Evolutionary conservation across 2,888 invertebrate genomes (phyloP).

Genomic region (Cremastinae sp.): DNA sequence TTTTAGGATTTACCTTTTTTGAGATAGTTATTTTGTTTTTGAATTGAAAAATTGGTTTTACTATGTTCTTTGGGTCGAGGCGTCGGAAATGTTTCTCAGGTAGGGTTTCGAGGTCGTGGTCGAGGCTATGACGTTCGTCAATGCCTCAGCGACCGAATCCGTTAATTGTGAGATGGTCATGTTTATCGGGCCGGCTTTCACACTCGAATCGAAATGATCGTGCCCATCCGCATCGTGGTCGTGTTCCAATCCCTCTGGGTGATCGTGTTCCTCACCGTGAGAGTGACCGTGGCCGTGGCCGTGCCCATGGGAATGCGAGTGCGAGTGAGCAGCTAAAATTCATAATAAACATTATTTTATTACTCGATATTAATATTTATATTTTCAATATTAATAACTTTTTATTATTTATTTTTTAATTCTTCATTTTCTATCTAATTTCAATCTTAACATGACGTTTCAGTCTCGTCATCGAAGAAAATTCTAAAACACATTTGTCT

Average conservation of each 20-base stretch:
- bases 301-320: slow-evolving; percentile 70
- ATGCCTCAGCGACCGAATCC: slow-evolving; percentile 67
- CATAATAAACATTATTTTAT: no score
- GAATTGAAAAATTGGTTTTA: no score
- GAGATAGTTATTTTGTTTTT: slow-evolving; percentile 4
- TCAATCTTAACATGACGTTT: no score
- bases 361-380: no score
- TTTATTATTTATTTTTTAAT: no score
- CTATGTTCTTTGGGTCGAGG: slow-evolving; percentile 42
- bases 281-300: slow-evolving; percentile 70
- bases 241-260: slow-evolving; percentile 55
- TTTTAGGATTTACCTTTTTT: slow-evolving; percentile 10
- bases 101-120: slow-evolving; percentile 50
- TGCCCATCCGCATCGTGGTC: slow-evolving; percentile 62
- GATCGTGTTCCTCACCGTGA: slow-evolving; percentile 59
- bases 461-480: no score
- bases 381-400: no score
- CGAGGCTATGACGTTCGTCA: slow-evolving; percentile 66
- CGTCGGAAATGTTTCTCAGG: slow-evolving; percentile 15
- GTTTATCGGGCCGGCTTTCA: slow-evolving; percentile 48
- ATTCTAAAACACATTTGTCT: no score
- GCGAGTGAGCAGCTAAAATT: slow-evolving; percentile 74
- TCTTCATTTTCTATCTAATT: no score
- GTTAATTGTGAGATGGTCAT: slow-evolving; percentile 68
- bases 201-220: slow-evolving; percentile 33